Percentiles rank a stretch among this genome's conserved stretches.
Evolutionary conservation across 2,888 invertebrate species (phyloP).

Genomic region (Morpho deidamia): DNA sequence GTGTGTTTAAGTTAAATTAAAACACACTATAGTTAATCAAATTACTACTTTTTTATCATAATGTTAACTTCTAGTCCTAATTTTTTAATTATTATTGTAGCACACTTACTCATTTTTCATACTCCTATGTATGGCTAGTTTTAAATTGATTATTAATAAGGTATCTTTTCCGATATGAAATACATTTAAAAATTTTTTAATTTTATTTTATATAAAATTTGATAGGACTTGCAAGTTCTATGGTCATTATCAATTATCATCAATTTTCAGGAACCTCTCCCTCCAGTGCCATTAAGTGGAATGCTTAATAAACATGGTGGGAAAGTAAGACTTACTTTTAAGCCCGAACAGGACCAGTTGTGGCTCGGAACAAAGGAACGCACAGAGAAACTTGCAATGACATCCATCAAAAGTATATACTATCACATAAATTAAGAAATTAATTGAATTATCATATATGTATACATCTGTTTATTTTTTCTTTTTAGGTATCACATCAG

Average conservation of each 20-base stretch:
- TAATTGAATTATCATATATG: too few relatives aligned
- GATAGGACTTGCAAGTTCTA: neutral
- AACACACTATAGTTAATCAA: too few relatives aligned
- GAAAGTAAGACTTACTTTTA: conserved; percentile 94
- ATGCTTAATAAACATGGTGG: conserved; percentile 95
- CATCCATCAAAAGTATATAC: conserved; percentile 88
- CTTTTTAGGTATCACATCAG: conserved; percentile 77
- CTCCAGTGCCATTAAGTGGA: conserved; percentile 88
- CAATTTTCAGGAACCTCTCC: conserved; percentile 84
- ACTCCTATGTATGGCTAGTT: too few relatives aligned
- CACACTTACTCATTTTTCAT: too few relatives aligned
- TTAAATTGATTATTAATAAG: too few relatives aligned
- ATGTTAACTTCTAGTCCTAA: too few relatives aligned
- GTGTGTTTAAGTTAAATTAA: too few relatives aligned
- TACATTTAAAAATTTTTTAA: neutral
- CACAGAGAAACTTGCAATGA: conserved; percentile 94
- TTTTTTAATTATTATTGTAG: too few relatives aligned
- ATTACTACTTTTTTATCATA: too few relatives aligned
- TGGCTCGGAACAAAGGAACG: conserved; percentile 96
- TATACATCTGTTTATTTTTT: neutral
- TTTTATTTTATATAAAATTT: neutral
- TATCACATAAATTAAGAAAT: too few relatives aligned
- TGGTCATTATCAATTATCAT: neutral
- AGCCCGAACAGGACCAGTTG: conserved; percentile 92
- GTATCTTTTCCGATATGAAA: too few relatives aligned